Evolutionary conservation across 37 sponge, comb jelly and placozoan species (phyloP).

Genomic region (Crambe crambe): DNA sequence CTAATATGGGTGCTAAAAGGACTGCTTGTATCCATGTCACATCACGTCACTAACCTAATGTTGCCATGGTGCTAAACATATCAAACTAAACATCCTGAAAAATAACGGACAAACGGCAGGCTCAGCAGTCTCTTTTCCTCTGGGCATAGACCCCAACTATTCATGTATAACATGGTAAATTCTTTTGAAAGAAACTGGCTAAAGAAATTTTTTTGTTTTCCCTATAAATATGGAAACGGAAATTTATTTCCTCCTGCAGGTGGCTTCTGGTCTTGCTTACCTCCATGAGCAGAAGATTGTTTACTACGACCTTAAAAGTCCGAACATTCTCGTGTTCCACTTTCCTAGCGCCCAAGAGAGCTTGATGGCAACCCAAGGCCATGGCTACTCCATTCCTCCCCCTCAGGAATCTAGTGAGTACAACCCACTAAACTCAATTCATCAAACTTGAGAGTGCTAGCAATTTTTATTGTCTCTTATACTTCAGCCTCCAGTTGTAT

Average conservation of each 20-base stretch:
- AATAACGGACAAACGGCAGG: too few species aligned
- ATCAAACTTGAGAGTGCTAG: background rate
- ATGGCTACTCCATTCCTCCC: background rate
- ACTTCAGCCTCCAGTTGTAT: background rate
- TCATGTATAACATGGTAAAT: too few species aligned
- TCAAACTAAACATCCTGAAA: too few species aligned
- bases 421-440: background rate
- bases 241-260: conserved; percentile 35
- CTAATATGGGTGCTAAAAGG: too few species aligned
- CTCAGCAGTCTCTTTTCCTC: too few species aligned
- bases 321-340: conserved; percentile 86
- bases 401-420: background rate
- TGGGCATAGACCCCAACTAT: too few species aligned
- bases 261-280: conserved; percentile 79
- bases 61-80: too few species aligned
- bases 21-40: too few species aligned
- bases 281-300: conserved; percentile 75
- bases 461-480: background rate
- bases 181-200: too few species aligned
- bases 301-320: conserved; percentile 90
- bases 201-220: too few species aligned
- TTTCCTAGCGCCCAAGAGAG: conserved; percentile 70
- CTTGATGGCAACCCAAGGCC: conserved; percentile 25
- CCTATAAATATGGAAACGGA: too few species aligned
- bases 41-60: too few species aligned